A percentile compares a stretch with the other conserved stretches of the same genome.
Conservation (phyloP, 2,888 invertebrate genomes). For the Tortrix viridana region DNA sequence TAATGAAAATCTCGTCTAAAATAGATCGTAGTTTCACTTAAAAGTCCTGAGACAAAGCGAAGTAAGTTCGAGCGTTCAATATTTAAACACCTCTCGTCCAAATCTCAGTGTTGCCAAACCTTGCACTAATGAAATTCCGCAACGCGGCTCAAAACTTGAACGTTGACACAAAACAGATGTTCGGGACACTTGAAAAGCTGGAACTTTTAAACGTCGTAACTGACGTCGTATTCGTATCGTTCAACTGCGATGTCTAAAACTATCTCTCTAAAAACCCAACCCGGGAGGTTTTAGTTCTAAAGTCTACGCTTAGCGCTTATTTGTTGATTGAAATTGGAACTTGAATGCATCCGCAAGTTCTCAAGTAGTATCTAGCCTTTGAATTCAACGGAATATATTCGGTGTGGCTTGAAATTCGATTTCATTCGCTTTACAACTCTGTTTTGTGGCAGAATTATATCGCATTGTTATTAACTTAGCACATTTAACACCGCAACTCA, state of each 20-base stretch:
- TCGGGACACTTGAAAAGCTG: conserved; percentile 36
- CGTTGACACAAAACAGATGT: conserved; percentile 41
- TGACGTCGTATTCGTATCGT: conserved; percentile 36
- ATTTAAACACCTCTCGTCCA: conserved; percentile 17
- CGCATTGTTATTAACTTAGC: conserved; percentile 13
- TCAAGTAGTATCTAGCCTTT: background rate
- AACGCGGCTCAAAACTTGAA: conserved; percentile 28
- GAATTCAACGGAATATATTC: background rate
- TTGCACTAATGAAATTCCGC: conserved; percentile 33
- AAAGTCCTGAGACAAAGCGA: conserved; percentile 18
- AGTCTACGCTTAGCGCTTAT: conserved; percentile 10
- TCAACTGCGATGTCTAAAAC: conserved; percentile 21
- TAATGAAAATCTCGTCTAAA: conserved; percentile 24
- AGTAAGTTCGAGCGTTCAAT: conserved; percentile 25
- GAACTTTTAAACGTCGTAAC: conserved; percentile 41
- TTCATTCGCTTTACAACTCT: background rate
- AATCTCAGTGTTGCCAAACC: conserved; percentile 24
- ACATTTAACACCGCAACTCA: conserved; percentile 1
- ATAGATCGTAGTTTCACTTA: conserved; percentile 12
- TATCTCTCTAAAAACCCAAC: conserved; percentile 20
- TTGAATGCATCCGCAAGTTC: background rate
- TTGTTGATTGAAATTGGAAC: conserved; percentile 19
- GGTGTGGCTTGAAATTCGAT: background rate
- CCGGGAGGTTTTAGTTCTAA: conserved; percentile 12
- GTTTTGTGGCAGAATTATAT: background rate